Evolutionary conservation across 2,888 invertebrate genomes (phyloP).

Genomic region (Ecdyonurus torrentis): DNA sequence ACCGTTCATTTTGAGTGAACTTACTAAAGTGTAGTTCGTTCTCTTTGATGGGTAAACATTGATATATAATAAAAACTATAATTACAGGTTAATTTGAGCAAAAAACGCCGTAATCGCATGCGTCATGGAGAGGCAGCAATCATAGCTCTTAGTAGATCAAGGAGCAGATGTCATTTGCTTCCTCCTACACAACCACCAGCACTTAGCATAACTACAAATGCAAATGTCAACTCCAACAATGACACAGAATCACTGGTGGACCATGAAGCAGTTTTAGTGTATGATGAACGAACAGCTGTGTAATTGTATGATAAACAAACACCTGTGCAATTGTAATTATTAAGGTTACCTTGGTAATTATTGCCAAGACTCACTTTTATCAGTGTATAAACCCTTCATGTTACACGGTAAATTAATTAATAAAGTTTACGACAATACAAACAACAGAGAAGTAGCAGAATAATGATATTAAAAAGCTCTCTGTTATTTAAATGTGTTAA

Average conservation of each 20-base stretch:
- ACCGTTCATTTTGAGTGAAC: no score
- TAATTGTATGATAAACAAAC: no score
- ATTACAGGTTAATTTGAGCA: slow-evolving; percentile 52
- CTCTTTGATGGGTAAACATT: no score
- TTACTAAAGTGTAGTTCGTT: not conserved
- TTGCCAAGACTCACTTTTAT: no score
- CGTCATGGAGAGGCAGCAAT: slow-evolving; percentile 64
- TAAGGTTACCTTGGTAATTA: no score
- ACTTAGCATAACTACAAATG: slow-evolving; percentile 19
- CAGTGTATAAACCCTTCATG: no score
- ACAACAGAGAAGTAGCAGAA: no score
- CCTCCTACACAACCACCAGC: slow-evolving; percentile 5
- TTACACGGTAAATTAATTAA: no score
- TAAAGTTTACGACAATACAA: no score
- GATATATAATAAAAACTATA: not conserved
- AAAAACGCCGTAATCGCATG: slow-evolving; percentile 66
- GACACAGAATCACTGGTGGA: slow-evolving; percentile 48
- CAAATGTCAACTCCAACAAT: slow-evolving; percentile 19
- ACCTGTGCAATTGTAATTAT: no score
- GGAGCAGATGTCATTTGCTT: slow-evolving; percentile 35
- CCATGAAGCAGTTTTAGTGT: slow-evolving; percentile 64
- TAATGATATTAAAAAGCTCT: no score
- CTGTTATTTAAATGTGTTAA: no score
- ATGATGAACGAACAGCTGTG: slow-evolving; percentile 63
- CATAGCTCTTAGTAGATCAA: slow-evolving; percentile 60